Base-by-base conservation (phyloP, 1,140 invertebrate species). In the Cydia fagiglandana region DNA sequence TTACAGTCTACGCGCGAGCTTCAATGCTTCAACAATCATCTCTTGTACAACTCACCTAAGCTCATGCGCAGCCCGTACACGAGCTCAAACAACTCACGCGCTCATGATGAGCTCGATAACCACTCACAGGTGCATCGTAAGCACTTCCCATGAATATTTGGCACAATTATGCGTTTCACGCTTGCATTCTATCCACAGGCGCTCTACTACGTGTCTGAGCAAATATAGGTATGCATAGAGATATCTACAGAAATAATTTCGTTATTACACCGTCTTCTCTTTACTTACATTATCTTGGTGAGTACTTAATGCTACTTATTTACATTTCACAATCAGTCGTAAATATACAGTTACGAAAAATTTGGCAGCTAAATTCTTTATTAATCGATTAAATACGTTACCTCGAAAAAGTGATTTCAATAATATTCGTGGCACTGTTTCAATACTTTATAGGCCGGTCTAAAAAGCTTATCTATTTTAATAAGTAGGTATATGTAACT, bases 301-400 rank as follows among this genome's bases (percentile, higher is more conserved):
- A 89, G 85, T 80, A 81, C 88, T 90, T 91, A 91, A 68, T 47
- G 80, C 87, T 92, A 91, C 78, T 83, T 92, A 92, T 93, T 86
- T 93, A 93, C 91, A 91, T 90, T 88, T 89, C 88, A 90, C 88
- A 89, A 88, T 93, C 91, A 93, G 91, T 93, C 91, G 86, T 90
- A 90, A 82, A 81, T 90, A 90, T 83, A 82, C 80, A 80, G 79
- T 85, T 87, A 81, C 66, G 66, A 70, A 82, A 84, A 90, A 89
- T 89, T 91, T 91, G 91, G 88, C 88, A 90, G 85, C 88, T 83
- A 85, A 85, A 83, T 86, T 76, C 82, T 80, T 84, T 79, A 84
- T 80, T 83, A 80, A 83, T 81, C 80, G 75, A 75, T 79, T 77
- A 78, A 80, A 76, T 80, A 78, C 50, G 41, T 73, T 73, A 78